Conservation (phyloP, 2,888 invertebrate species). For the Cephus pygmeus region DNA sequence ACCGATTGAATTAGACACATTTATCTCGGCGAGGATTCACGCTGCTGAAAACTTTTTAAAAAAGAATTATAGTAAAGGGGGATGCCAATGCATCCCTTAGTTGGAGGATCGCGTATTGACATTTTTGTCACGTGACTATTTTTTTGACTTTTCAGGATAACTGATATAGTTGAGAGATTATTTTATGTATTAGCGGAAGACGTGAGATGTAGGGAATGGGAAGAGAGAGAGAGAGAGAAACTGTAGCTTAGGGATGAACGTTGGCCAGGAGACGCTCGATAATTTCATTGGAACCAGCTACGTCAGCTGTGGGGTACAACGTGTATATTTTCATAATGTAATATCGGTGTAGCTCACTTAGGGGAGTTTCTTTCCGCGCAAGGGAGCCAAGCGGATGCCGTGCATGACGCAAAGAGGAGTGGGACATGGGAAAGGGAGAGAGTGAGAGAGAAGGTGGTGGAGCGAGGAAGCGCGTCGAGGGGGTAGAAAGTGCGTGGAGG, state of each 20-base stretch:
- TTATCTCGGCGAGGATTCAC: too few species aligned
- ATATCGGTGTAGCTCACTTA: constrained; percentile 48
- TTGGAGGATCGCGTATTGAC: neutral
- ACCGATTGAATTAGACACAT: neutral
- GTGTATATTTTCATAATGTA: constrained; percentile 57
- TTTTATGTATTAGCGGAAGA: neutral
- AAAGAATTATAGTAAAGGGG: neutral
- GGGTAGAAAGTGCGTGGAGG: constrained; percentile 61
- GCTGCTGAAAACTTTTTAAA: neutral
- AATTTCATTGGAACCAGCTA: constrained; percentile 48
- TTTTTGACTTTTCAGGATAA: neutral
- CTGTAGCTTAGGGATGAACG: neutral
- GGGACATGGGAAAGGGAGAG: constrained; percentile 17
- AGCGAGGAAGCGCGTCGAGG: constrained; percentile 43
- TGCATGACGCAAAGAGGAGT: constrained; percentile 22
- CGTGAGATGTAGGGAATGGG: neutral
- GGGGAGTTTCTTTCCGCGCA: constrained; percentile 38
- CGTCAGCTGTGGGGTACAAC: constrained; percentile 46
- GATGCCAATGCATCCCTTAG: neutral
- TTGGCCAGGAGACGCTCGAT: constrained; percentile 29
- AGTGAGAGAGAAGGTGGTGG: constrained; percentile 13
- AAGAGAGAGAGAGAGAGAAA: neutral
- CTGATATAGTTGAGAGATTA: neutral
- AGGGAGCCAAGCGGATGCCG: constrained; percentile 30
- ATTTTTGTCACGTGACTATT: neutral